Conservation (phyloP, 2,888 invertebrate genomes). For the Aradus depressus region DNA sequence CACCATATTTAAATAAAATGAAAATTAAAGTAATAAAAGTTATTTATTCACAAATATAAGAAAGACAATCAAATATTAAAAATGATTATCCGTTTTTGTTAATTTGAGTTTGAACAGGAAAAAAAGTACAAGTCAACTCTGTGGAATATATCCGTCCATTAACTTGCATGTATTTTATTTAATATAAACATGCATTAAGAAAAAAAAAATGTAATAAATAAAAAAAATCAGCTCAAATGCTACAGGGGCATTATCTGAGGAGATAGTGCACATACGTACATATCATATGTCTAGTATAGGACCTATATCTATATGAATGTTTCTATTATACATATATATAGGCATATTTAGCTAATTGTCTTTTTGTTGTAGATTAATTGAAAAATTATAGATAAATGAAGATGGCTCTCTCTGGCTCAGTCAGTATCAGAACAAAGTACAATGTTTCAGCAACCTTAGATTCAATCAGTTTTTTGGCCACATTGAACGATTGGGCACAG, state of each 20-base stretch:
- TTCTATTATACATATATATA: too few species aligned
- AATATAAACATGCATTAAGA: slow-evolving; percentile 21
- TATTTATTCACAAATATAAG: slow-evolving; percentile 6
- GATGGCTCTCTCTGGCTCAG: too few species aligned
- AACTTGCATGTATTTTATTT: slow-evolving; percentile 26
- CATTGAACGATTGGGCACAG: too few species aligned
- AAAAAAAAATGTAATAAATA: slow-evolving; percentile 24
- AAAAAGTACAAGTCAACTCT: slow-evolving; percentile 21
- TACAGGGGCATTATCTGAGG: slow-evolving; percentile 29
- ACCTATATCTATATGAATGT: slow-evolving; percentile 30
- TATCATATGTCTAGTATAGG: slow-evolving; percentile 30
- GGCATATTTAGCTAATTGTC: slow-evolving; percentile 26
- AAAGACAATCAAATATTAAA: slow-evolving; percentile 18
- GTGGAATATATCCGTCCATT: slow-evolving; percentile 32
- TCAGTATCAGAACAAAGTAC: too few species aligned
- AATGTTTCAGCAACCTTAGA: too few species aligned
- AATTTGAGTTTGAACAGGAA: slow-evolving; percentile 14
- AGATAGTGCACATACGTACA: slow-evolving; percentile 30
- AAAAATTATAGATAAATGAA: slow-evolving; percentile 5
- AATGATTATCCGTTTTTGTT: slow-evolving; percentile 7
- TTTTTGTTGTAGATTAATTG: slow-evolving; percentile 15
- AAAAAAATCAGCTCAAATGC: slow-evolving; percentile 30
- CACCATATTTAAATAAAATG: slow-evolving; percentile 15
- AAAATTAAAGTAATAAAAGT: slow-evolving; percentile 2
- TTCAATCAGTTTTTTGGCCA: too few species aligned